Evolutionary conservation across 2,113 vertebrate species (phyloP).

Genomic region (Bubalus kerabau): DNA sequence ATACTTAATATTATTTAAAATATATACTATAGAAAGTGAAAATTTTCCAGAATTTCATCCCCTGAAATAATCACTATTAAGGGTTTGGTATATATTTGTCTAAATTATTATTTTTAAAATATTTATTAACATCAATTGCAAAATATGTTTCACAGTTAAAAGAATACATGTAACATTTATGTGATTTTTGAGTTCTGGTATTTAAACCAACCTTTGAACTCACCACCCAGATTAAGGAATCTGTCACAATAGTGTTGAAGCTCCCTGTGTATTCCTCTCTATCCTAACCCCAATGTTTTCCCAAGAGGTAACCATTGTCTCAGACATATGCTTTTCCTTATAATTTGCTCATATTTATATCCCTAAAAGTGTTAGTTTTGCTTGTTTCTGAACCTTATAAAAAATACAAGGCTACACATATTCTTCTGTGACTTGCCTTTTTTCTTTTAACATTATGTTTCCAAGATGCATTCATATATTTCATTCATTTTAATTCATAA

Average conservation of each 20-base stretch:
- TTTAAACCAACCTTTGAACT: neutral
- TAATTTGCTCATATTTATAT: neutral
- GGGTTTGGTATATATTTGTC: neutral
- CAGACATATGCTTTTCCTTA: neutral
- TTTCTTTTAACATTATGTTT: neutral
- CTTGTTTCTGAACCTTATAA: neutral
- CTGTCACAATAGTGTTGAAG: neutral
- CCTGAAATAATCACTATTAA: neutral
- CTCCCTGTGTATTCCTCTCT: neutral
- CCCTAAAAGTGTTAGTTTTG: neutral
- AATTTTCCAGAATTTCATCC: neutral
- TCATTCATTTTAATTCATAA: neutral
- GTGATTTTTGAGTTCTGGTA: neutral
- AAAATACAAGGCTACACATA: neutral
- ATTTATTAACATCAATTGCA: neutral
- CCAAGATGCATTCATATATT: neutral
- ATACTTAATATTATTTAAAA: neutral
- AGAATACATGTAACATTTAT: neutral
- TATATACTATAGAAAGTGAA: neutral
- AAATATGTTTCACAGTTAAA: neutral
- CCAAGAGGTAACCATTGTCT: neutral
- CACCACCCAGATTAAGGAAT: neutral
- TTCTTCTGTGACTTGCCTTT: neutral
- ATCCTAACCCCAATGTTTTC: neutral
- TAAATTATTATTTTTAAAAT: conserved; percentile 12